Base-by-base conservation (phyloP, 2,797 vertebrate species). In the Acrossocheilus fasciatus region DNA sequence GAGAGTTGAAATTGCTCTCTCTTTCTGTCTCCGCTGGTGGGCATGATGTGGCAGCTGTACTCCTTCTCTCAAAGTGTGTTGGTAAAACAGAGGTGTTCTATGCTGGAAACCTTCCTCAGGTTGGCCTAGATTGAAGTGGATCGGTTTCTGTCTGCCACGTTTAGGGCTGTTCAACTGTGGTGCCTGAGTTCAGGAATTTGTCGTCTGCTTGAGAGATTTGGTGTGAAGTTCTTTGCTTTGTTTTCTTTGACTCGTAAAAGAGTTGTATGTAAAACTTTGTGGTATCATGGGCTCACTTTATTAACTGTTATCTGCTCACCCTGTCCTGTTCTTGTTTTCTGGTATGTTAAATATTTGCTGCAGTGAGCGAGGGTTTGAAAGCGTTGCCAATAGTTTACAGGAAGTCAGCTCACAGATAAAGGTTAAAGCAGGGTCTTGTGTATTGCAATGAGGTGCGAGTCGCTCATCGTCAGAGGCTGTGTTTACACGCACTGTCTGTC, bases 301-400 rank as follows among this genome's bases (percentile, higher is more conserved):
- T 86, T 36, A 86, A 50, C 68, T 86, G 41, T 74, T 73, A 52
- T 83, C 82, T 70, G 15, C 20, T 79, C 39, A 72, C 20, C 26
- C 66, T 83, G 36, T 64, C 52, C 50, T 41, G 52, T 66, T 72
- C 64, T 70, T 57, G 52, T 87, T 79, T 81, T 72, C 68, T 86
- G 84, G 69, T 64, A 86, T 74, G 78, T 74, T 86, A 81, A 81
- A 86, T 86, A 81, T 86, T 81, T 81, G 69, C 57, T 17, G 0
- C 68, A 8, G 36, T 70, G 10, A 69, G 62, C 3, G n/a, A 23
- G 23, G 39, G n/a, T 50, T 62, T 57, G 20, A 79, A 57, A 14
- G 39, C 66, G 0, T 45, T 43, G 36, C 69, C 17, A 64, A 18
- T 43, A 43, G 54, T 76, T 64, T 79, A 62, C 45, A 83, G 74